Base-by-base conservation (phyloP, 2,888 invertebrate species). In the Hirtodrosophila trivittata region DNA sequence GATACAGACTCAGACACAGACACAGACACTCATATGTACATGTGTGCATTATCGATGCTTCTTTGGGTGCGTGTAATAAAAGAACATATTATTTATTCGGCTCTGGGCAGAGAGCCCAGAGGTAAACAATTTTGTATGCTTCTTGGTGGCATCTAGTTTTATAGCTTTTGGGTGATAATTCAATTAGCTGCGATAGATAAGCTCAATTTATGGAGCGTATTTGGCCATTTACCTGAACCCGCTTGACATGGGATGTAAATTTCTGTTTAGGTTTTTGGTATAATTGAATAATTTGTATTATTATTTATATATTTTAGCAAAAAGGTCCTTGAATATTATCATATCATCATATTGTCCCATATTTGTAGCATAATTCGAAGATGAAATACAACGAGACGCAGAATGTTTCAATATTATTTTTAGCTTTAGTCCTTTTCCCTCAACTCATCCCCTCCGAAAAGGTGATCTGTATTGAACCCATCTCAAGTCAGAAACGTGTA, bases 71-170 rank as follows among this genome's bases (percentile, higher is more conserved):
- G 10, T 13, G 55, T 25, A 58, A 82, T 82, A 76, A 75, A 77
- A 82, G 60, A 49, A 58, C 47, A 78, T 71, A 70, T 62, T 67
- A 78, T 82, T 78, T 78, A 71, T 82, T 65, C 71, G 42, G 12
- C 56, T 32, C 26, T 18, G 30, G 18, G 39, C 13, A 46, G 9
- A 52, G 37, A 45, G 16, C 10, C 39, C n/a, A 58, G 45, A 69
- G 58, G 68, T 64, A 55, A 49, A 55, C 51, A 47, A 52, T 71
- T 63, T 55, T 35, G 51, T 51, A 49, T 52, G 35, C 37, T 30
- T 13, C 41, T 43, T 50, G 52, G 10, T 50, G 3, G 18, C 18
- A 21, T 55, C 41, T 64, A 78, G 64, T 51, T 56, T 59, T 35
- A 56, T 56, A 10, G 71, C 71, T 55, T 30, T 37, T 35, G 60